A percentile compares a stretch with the other conserved stretches of the same genome.
These are phyloP conservation scores for Hydrochoerus hydrochaeris DNA, from an alignment of 2,113 vertebrate species.

Conservation along the genomic window DNA sequence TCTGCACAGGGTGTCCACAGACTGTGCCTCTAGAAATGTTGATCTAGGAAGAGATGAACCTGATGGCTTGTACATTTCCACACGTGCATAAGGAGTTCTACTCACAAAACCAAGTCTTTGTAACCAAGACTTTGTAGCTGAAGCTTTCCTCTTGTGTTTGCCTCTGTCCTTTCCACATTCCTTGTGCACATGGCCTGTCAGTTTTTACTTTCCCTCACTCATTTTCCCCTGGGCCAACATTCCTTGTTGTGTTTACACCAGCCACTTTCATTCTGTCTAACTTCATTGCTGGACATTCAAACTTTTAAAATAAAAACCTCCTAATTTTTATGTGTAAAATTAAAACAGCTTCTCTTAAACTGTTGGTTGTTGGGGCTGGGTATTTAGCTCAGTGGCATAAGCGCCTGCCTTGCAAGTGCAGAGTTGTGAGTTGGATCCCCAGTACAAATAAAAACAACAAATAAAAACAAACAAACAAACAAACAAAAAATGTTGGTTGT, in stretches of 20 bases:
- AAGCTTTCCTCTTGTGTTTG: background rate
- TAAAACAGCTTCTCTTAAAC: background rate
- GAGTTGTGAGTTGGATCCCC: too few species aligned
- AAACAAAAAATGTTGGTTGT: background rate
- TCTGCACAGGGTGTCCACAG: background rate
- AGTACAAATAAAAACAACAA: too few species aligned
- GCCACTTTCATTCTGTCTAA: background rate
- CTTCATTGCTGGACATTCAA: background rate
- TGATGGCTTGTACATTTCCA: background rate
- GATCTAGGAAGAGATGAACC: background rate
- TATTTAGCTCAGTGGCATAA: too few species aligned
- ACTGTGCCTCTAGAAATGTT: background rate
- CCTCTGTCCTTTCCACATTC: fast-evolving
- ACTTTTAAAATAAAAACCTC: background rate
- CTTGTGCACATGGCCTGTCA: background rate
- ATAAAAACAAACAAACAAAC: too few species aligned
- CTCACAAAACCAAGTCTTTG: background rate
- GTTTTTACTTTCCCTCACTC: background rate
- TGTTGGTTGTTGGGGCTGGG: background rate
- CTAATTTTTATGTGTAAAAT: background rate
- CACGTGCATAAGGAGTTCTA: too few species aligned
- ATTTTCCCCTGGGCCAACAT: background rate
- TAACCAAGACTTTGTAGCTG: too few species aligned
- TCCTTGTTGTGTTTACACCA: background rate
- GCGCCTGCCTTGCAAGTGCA: too few species aligned